Base-by-base conservation (phyloP, 2,113 vertebrate species). In the Oreochromis tanganicae region DNA sequence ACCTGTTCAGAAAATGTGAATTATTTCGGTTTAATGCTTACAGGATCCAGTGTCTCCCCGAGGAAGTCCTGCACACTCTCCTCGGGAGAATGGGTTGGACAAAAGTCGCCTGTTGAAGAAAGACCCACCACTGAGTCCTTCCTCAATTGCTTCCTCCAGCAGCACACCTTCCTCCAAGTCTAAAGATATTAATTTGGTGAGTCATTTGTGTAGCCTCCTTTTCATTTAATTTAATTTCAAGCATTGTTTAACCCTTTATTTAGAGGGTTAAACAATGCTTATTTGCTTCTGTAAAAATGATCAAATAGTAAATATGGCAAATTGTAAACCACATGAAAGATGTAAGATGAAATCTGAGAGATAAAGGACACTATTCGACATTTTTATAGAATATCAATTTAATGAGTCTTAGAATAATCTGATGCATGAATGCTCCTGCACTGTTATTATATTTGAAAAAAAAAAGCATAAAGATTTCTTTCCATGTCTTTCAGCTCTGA, bases 131-230 rank as follows among this genome's bases (percentile, higher is more conserved):
- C 97, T 97, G 96, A 99, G 98, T 94, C 98, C 98, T 0, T 98
- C 98, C 89, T 99, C 98, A 0, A 95, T 99, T 7, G 98, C 98
- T 81, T 99, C 98, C 24, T 99, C 98, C 90, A 98, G 98, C 95
- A 99, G 98, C 96, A 99, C 98, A 24, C 98, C 98, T 13, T 98
- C 98, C 46, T 99, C 98, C 94, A 99, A 99, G 96, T 98, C 98
- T 89, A 99, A 99, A 96, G 98, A 98, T 93, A 97, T 97, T 88
- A 96, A 97, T 94, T 96, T 97, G 57, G 98, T 99, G 96, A 6
- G 95, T 90, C 84, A 61, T 73, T 32, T 63, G 71, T 84, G 83
- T 21, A 83, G 17, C 50, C 32, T 32, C 86, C 46, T 87, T 66
- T 88, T 86, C 9, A 73, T 81, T n/a, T 27, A 4, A 85, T 79